phyloP scores from a whole-genome alignment of 1,140 invertebrate genomes.

The Lethrus apterus region DNA sequence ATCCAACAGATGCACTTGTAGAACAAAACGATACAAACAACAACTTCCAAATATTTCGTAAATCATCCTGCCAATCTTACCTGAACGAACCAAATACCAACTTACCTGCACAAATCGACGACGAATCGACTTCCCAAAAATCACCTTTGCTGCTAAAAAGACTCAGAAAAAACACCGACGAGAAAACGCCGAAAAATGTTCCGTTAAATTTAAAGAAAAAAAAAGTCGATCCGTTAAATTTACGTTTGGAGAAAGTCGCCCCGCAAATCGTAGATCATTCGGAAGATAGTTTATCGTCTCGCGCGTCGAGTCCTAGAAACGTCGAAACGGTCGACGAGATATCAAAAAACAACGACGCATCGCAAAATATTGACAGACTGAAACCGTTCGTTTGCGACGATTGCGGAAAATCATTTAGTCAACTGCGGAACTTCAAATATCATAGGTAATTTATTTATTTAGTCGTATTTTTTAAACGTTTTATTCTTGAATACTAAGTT shows the following conservation, averaged over 20 bases:
- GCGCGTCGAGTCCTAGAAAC: background rate
- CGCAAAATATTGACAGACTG: slow-evolving; percentile 32
- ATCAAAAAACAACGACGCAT: background rate
- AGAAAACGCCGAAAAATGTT: background rate
- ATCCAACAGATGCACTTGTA: too few species aligned
- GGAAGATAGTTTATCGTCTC: background rate
- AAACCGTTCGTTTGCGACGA: slow-evolving; percentile 66
- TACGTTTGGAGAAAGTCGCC: too few species aligned
- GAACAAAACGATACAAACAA: slow-evolving; percentile 29
- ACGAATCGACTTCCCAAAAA: too few species aligned
- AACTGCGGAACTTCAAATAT: slow-evolving; percentile 69
- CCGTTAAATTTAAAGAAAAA: background rate
- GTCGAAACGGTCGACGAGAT: slow-evolving; percentile 1
- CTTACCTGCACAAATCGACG: too few species aligned
- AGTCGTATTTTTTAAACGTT: too few species aligned
- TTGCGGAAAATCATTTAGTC: slow-evolving; percentile 72
- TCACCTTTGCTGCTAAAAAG: too few species aligned
- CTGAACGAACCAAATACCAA: too few species aligned
- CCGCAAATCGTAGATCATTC: background rate
- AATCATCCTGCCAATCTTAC: too few species aligned
- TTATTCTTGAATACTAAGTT: too few species aligned
- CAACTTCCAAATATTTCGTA: slow-evolving; percentile 20
- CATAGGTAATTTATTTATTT: slow-evolving; percentile 54
- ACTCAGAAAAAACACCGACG: slow-evolving; percentile 1
- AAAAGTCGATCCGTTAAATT: too few species aligned